Evolutionary conservation across 2,797 vertebrate species (phyloP), one percentile per base, ranked within the genome.

Genomic region (Miichthys miiuy): DNA sequence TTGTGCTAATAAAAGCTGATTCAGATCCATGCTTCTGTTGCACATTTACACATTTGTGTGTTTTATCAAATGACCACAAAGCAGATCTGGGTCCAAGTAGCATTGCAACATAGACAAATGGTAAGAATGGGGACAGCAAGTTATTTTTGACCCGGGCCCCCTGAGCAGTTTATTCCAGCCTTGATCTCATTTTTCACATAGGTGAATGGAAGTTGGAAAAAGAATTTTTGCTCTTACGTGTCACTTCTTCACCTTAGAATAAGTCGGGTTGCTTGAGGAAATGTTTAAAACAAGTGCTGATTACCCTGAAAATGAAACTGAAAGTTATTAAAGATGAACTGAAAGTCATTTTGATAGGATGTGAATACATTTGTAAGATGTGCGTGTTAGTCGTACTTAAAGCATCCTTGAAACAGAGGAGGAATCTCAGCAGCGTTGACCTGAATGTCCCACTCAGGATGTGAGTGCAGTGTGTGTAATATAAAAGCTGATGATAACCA

Each of bases 231-330:
- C 11, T 41, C 30, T 25, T 17, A 20, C 13, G 47, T 51, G 17
- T 27, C 42, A 46, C 20, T 66, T 10, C 20, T 51, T 2, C n/a
- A 51, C 2, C 41, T 68, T 20, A 44, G 20, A 68, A 44, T 20
- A 55, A 55, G 51, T 44, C 20, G 3, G 0, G 17, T 51, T 14
- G 10, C 9, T 25, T 25, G 23, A 30, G 67, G n/a, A 25, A 42
- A 50, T 41, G 17, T 50, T 70, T 54, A n/a, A 50, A 70, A 48
- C 13, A 60, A 38, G 9, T 25, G 20, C 25, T 47, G 44, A 72
- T 60, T 23, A 51, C 9, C 27, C 9, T 50, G 14, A 70, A 60
- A 70, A 18, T 14, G 20, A 65, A 21, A 30, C 11, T 46, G n/a
- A 27, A 27, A 46, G 23, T 27, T 41, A 54, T 68, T 21, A 38